A percentile compares a stretch with the other conserved stretches of the same genome.
Evolutionary conservation across 2,888 invertebrate genomes (phyloP).

Genomic region (Eudemis profundana): DNA sequence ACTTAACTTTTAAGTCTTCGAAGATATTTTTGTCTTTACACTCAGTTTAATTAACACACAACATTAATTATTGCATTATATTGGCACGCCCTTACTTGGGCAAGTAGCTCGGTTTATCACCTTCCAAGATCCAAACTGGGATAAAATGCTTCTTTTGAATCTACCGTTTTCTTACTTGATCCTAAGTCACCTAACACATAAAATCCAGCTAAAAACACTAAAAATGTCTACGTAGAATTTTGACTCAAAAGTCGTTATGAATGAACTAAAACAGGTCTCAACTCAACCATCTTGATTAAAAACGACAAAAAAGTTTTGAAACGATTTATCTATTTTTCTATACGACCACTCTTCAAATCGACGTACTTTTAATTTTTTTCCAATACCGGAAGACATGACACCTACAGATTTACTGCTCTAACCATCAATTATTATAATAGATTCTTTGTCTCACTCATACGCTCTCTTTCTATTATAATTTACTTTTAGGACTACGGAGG

Average conservation of each 20-base stretch:
- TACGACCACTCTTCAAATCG: constrained; percentile 42
- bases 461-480: constrained; percentile 48
- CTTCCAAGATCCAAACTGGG: too few species aligned
- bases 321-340: constrained; percentile 41
- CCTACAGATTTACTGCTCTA: constrained; percentile 66
- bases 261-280: constrained; percentile 28
- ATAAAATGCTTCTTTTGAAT: too few species aligned
- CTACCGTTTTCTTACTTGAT: too few species aligned
- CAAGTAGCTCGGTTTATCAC: too few species aligned
- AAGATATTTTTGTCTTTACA: background rate
- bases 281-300: constrained; percentile 36
- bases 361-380: constrained; percentile 56
- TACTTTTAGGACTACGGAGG: constrained; percentile 36
- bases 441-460: constrained; percentile 54
- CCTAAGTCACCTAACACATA: too few species aligned
- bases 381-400: constrained; percentile 75
- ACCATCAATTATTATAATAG: constrained; percentile 75
- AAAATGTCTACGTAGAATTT: constrained; percentile 2
- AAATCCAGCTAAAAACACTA: too few species aligned
- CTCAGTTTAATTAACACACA: too few species aligned
- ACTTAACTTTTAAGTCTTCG: background rate
- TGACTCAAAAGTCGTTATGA: constrained; percentile 22
- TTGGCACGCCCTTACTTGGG: too few species aligned
- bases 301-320: constrained; percentile 42
- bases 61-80: too few species aligned